Conservation (phyloP, 1,140 invertebrate species). For the Phocides pigmalion region DNA sequence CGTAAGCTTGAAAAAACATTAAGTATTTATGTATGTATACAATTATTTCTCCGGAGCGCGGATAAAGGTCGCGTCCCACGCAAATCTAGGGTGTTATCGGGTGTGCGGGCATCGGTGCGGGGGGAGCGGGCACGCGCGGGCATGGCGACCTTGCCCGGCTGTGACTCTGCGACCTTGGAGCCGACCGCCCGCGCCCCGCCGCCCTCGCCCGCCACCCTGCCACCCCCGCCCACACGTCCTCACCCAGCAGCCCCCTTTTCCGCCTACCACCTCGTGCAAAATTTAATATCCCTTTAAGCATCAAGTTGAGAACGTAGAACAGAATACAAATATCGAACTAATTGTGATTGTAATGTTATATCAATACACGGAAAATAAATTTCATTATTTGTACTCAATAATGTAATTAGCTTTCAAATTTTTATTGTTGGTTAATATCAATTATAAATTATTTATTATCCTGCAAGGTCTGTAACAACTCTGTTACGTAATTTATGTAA, state of each 20-base stretch:
- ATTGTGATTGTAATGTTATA: not conserved
- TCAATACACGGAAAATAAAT: not conserved
- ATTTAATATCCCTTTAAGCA: conserved; percentile 65
- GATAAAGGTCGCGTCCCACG: conserved; percentile 82
- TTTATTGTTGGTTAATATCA: no score
- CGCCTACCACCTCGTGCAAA: conserved; percentile 70
- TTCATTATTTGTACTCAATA: no score
- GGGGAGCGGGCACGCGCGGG: conserved; percentile 73
- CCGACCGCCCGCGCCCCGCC: conserved; percentile 52
- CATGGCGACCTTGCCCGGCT: conserved; percentile 80
- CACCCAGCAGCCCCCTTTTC: conserved; percentile 49
- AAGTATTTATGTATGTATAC: conserved; percentile 73
- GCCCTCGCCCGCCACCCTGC: conserved; percentile 40
- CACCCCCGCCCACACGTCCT: conserved; percentile 43
- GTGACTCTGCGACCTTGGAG: conserved; percentile 81
- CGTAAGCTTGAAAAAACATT: conserved; percentile 63
- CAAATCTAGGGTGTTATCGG: conserved; percentile 73
- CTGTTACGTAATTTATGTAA: no score
- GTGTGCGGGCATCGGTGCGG: conserved; percentile 54
- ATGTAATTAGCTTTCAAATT: no score
- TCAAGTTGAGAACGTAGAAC: conserved; percentile 35
- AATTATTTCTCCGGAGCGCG: conserved; percentile 77
- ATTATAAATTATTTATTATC: no score
- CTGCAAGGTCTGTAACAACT: no score
- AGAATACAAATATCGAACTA: conserved; percentile 15